Base-by-base conservation (phyloP, 1,140 invertebrate genomes). In the Eupristina koningsbergeri region DNA sequence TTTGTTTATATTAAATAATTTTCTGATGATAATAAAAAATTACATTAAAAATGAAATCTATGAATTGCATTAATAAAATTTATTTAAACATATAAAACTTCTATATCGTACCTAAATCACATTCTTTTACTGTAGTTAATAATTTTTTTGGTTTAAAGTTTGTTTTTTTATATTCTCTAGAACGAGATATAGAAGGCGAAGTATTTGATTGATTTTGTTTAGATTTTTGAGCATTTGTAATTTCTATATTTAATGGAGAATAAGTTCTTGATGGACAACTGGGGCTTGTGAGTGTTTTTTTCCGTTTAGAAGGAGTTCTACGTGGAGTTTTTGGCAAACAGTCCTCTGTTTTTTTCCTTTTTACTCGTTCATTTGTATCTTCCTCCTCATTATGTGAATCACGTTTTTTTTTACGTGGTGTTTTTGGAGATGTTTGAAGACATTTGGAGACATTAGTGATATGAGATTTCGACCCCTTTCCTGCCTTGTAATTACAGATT, bases 401-500 rank as follows among this genome's bases (percentile, higher is more conserved):
- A 0, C 50, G 8, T 75, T 86, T 91, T 63, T 87, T 88, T 80
- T 92, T 91, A n/a, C 80, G 87, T 0, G 88, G 86, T 41, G 89
- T 31, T 11, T 74, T 74, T n/a, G n/a, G n/a, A n/a, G n/a, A n/a
- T n/a, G n/a, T n/a, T n/a, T n/a, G n/a, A n/a, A n/a, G n/a, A n/a
- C n/a, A n/a, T n/a, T n/a, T n/a, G n/a, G n/a, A n/a, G n/a, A n/a
- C n/a, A n/a, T n/a, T n/a, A n/a, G n/a, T n/a, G n/a, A n/a, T n/a
- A n/a, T n/a, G n/a, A 26, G 76, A n/a, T 19, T 36, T 85, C 75
- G 61, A 7, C 75, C 29, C 71, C 84, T 41, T 75, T 85, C 15
- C 13, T 17, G 87, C 85, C 64, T 87, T 89, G 73, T 91, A 91
- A 61, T 75, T 67, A 79, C 91, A 92, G 31, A 88, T 86, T 41